phyloP scores from a whole-genome alignment of 2,888 invertebrate species.

The Electrophaes corylata region DNA sequence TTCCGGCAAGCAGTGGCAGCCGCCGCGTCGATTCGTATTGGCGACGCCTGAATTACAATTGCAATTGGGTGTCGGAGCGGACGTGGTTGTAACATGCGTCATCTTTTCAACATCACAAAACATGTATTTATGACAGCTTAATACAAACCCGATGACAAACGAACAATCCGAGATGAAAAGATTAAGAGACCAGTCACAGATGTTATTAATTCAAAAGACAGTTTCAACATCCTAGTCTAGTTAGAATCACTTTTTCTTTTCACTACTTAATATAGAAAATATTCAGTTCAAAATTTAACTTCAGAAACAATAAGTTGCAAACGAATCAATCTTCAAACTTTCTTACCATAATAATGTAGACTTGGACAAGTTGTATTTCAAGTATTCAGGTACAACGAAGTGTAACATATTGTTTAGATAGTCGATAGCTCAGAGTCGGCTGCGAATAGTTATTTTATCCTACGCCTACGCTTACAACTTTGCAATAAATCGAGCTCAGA shows the following conservation, averaged over 20 bases:
- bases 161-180: conserved; percentile 16
- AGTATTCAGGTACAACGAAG: conserved; percentile 12
- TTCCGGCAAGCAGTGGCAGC: conserved; percentile 69
- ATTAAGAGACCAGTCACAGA: conserved; percentile 10
- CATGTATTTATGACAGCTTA: conserved; percentile 35
- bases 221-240: background rate
- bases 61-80: conserved; percentile 62
- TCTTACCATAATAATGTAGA: conserved; percentile 3
- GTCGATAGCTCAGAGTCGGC: conserved; percentile 25
- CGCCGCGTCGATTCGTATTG: conserved; percentile 62
- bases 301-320: no score
- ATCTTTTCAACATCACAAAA: conserved; percentile 48
- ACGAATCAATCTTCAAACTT: conserved; percentile 11
- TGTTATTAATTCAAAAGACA: conserved; percentile 1
- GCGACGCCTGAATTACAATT: conserved; percentile 70
- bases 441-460: conserved; percentile 58
- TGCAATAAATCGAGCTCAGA: conserved; percentile 43
- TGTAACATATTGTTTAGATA: conserved; percentile 23
- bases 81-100: conserved; percentile 68
- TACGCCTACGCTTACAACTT: conserved; percentile 64
- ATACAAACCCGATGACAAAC: conserved; percentile 19
- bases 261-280: background rate
- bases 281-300: no score
- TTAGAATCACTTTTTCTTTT: background rate
- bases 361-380: conserved; percentile 17